Base-by-base conservation (phyloP, 1,140 invertebrate species). In the Batillaria attramentaria region DNA sequence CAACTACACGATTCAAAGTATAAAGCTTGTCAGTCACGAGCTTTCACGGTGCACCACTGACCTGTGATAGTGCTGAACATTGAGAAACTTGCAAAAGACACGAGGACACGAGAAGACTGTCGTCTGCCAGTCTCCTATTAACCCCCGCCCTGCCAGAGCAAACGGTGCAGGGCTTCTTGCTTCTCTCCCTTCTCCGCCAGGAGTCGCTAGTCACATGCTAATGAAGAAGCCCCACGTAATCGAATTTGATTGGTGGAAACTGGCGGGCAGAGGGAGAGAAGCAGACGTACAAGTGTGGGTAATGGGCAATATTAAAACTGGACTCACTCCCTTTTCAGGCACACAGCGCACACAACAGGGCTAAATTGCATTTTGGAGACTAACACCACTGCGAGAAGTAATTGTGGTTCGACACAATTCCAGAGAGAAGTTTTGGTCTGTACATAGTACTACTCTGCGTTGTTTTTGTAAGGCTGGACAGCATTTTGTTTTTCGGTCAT, bases 281-380 rank as follows among this genome's bases (percentile, higher is more conserved):
- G 57, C n/a, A 62, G n/a, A 24, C 57, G 10, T 62, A 62, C 57
- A 62, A 62, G 57, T 62, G 57, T 31, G 8, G 57, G 57, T 62
- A 62, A 62, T 62, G 57, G 57, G n/a, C 57, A 62, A 62, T 62
- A 62, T 62, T 62, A 62, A 62, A 62, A 28, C 57, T 62, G 57
- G 57, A 24, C n/a, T 31, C 57, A 31, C 57, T 24, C 57, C 57
- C n/a, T 28, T 31, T 62, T 24, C n/a, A 62, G n/a, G 33, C 33
- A 24, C 57, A 62, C 57, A 62, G 57, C 57, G n/a, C 24, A 62
- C n/a, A 31, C 57, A 31, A 62, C 57, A n/a, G n/a, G 8, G 10
- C 10, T 31, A 62, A 62, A 62, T 62, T 62, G 33, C 57, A 62
- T 62, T 62, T 62, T 28, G n/a, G n/a, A n/a, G n/a, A n/a, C n/a